phyloP scores from a whole-genome alignment of 2,888 invertebrate genomes.

The Digitonthophagus gazella region DNA sequence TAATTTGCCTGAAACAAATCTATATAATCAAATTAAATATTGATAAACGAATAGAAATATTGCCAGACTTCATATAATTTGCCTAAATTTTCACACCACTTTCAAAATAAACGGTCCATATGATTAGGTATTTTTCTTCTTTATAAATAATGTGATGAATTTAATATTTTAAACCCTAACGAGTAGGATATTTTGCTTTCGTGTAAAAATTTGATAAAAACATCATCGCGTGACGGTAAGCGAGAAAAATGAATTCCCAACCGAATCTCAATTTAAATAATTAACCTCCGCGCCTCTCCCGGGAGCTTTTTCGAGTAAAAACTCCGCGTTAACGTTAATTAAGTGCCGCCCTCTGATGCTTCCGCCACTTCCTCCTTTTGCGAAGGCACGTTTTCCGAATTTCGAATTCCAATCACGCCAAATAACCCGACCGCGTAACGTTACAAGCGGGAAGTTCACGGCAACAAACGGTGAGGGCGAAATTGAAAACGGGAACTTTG shows the following conservation, averaged over 20 bases:
- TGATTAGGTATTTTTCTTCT: too few relatives aligned
- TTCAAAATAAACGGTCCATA: too few relatives aligned
- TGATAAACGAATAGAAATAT: too few relatives aligned
- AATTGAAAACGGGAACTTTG: slow-evolving; percentile 17
- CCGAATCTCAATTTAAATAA: neutral
- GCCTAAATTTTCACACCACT: too few relatives aligned
- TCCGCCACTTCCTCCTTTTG: slow-evolving; percentile 6
- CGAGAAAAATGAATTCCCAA: neutral
- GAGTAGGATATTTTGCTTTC: too few relatives aligned
- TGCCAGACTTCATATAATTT: too few relatives aligned
- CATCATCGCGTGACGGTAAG: too few relatives aligned
- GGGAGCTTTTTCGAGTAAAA: neutral
- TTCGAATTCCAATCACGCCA: neutral
- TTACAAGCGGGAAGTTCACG: slow-evolving; percentile 4
- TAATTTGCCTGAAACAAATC: too few relatives aligned
- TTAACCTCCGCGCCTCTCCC: neutral
- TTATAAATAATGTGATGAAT: too few relatives aligned
- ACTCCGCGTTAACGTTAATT: neutral
- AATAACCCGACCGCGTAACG: slow-evolving; percentile 3
- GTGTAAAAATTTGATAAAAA: too few relatives aligned
- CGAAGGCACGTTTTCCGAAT: neutral
- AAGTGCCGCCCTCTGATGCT: neutral
- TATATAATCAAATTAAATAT: too few relatives aligned
- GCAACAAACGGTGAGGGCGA: slow-evolving; percentile 1
- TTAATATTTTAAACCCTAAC: too few relatives aligned